These are phyloP conservation scores for Ptilodon capucinus DNA, from an alignment of 2,888 invertebrate species.

Conservation along the genomic window DNA sequence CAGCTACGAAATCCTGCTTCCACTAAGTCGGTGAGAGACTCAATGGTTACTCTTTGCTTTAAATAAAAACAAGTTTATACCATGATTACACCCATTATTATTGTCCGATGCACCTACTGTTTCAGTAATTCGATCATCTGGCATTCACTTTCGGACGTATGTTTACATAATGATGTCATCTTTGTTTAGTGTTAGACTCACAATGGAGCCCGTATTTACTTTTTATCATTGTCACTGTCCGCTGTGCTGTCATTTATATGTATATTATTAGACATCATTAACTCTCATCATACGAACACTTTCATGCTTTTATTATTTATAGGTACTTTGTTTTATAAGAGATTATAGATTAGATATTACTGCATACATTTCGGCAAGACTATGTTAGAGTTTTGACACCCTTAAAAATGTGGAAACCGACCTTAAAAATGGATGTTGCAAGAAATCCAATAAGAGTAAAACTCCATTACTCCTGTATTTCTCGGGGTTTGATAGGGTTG, in stretches of 20 bases:
- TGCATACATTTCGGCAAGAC: no score
- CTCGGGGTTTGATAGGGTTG: no score
- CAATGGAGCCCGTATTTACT: slow-evolving; percentile 54
- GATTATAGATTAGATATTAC: no score
- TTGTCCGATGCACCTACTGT: slow-evolving; percentile 32
- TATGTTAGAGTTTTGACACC: no score
- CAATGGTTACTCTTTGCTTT: no score
- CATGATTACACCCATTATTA: not conserved
- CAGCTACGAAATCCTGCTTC: no score
- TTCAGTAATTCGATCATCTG: slow-evolving; percentile 50
- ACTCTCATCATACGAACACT: not conserved
- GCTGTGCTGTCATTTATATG: slow-evolving; percentile 24
- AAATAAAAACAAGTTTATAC: not conserved
- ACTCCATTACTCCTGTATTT: no score
- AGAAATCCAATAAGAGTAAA: no score
- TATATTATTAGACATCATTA: not conserved
- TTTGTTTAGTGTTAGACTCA: slow-evolving; percentile 46
- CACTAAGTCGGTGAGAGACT: no score
- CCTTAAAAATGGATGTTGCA: no score
- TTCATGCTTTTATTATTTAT: not conserved
- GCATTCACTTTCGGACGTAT: slow-evolving; percentile 43
- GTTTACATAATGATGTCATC: slow-evolving; percentile 60
- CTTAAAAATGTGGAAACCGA: no score
- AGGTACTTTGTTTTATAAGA: not conserved
- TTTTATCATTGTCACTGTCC: slow-evolving; percentile 46